Conservation (phyloP, 2,888 invertebrate species). For the Plusia festucae region DNA sequence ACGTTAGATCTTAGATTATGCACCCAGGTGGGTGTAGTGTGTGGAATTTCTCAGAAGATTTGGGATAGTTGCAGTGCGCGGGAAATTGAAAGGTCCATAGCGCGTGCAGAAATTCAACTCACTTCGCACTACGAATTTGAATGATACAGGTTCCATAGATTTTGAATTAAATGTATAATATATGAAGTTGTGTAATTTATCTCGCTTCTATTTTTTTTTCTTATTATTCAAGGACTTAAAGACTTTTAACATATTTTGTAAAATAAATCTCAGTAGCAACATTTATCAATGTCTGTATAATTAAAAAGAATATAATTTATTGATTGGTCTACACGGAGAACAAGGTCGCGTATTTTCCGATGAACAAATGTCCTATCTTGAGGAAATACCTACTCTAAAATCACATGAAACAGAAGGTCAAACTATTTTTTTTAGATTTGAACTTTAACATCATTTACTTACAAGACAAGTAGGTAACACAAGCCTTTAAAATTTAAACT, state of each 20-base stretch:
- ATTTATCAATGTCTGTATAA: neutral
- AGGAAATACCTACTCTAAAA: neutral
- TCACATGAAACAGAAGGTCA: too few species aligned
- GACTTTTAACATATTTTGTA: neutral
- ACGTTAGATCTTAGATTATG: conserved; percentile 1
- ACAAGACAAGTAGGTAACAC: neutral
- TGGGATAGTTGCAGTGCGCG: neutral
- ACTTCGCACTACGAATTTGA: neutral
- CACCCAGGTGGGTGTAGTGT: conserved; percentile 3
- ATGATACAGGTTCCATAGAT: neutral
- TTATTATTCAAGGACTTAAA: neutral
- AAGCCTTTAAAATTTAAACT: conserved; percentile 47
- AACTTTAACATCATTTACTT: too few species aligned
- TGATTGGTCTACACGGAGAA: neutral
- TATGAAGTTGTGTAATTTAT: neutral
- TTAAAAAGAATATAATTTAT: conserved; percentile 5
- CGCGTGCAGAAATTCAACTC: neutral
- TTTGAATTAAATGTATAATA: neutral
- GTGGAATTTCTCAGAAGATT: neutral
- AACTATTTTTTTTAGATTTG: too few species aligned
- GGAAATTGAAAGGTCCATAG: conserved; percentile 1
- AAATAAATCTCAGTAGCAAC: neutral
- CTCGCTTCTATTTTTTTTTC: neutral
- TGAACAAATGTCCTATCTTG: neutral
- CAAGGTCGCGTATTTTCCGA: neutral